Conservation (phyloP, 1,140 invertebrate genomes). For the Caenorhabditis latens region DNA sequence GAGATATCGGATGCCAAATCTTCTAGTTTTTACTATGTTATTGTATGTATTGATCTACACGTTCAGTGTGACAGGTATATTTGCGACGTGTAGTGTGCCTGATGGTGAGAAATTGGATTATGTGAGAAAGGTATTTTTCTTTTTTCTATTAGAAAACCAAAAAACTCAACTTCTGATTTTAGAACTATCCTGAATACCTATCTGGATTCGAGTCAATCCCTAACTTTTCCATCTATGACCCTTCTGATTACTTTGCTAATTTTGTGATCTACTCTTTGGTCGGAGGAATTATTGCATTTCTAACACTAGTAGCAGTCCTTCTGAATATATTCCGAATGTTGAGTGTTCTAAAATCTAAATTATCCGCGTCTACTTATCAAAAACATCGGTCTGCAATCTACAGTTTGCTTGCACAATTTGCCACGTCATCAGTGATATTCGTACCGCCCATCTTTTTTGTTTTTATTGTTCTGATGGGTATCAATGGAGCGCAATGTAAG, state of each 20-base stretch:
- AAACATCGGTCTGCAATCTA: background rate
- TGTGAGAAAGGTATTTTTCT: slow-evolving; percentile 8
- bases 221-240: background rate
- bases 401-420: background rate
- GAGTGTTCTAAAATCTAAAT: background rate
- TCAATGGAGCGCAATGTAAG: background rate
- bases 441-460: slow-evolving; percentile 17
- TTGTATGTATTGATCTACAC: background rate
- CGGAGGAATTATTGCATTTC: background rate
- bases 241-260: background rate
- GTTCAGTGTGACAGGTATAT: background rate
- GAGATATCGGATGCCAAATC: background rate
- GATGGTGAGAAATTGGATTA: background rate
- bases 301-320: background rate
- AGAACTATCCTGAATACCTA: slow-evolving; percentile 12
- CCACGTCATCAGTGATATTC: slow-evolving; percentile 7
- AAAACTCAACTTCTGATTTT: background rate
- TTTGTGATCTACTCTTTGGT: background rate
- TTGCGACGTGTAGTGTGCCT: background rate
- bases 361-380: background rate
- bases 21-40: background rate
- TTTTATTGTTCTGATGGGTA: background rate
- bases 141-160: background rate
- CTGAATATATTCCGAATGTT: slow-evolving; percentile 9
- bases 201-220: background rate